Evolutionary conservation across 2,888 invertebrate genomes (phyloP), one percentile per base, ranked within the genome.

Genomic region (Agonopterix subpropinquella): DNA sequence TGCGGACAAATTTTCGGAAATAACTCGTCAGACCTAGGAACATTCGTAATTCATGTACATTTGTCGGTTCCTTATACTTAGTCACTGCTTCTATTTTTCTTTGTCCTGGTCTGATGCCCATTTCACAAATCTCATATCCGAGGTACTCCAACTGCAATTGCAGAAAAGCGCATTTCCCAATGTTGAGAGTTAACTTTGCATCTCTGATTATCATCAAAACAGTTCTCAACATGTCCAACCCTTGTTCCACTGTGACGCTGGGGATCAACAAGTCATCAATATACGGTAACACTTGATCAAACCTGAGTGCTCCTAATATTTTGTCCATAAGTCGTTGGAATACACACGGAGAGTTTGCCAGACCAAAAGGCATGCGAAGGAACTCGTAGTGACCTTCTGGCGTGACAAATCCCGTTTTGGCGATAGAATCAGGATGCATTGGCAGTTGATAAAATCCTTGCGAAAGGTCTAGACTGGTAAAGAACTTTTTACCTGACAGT

Each of bases 61-160:
- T 60, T 18, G 13, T 45, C 11, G 63, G 64, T 4, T 8, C 15
- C 4, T 15, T 42, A 39, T 43, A 49, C 10, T 43, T 43, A 28
- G 36, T 18, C n/a, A 68, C 53, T 0, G 61, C 59, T 41, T 53
- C 44, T 10, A 48, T 53, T 53, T 66, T 65, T 7, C 44, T 44
- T n/a, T 44, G 44, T 11, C 59, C 55, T 44, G 61, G 60, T 11
- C 45, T 47, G 7, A 69, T 51, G 11, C 52, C 48, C 11, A 53
- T 48, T 8, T 54, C 18, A 11, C 51, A 44, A 11, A 66, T 55
- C 8, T 54, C 49, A 36, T 60, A 59, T 7, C 64, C 66, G 15
- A 64, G 42, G 50, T 52, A 65, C 5, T 53, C 52, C 11, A 65
- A 56, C 9, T 44, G 47, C 13, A 11, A 46, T 39, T 50, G 44